phyloP scores from a whole-genome alignment of 2,797 vertebrate genomes.

The Dendrocincla tyrannina region DNA sequence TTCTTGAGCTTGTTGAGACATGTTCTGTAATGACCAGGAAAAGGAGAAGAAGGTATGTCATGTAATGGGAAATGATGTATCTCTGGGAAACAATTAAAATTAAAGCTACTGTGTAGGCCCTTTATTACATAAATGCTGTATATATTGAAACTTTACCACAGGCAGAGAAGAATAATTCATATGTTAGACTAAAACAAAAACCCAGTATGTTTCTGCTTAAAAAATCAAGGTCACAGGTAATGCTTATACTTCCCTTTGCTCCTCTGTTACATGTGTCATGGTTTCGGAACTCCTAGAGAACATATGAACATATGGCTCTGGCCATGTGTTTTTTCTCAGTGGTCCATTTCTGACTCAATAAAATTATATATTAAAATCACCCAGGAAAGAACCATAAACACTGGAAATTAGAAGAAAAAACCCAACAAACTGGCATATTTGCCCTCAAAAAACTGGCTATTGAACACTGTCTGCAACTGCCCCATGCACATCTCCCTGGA shows the following conservation, averaged over 20 bases:
- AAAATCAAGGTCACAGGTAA: neutral
- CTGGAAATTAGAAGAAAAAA: neutral
- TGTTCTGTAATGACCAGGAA: neutral
- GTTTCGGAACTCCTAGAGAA: neutral
- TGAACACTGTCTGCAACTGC: neutral
- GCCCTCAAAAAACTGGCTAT: neutral
- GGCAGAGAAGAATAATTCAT: neutral
- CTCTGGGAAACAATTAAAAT: neutral
- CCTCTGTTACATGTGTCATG: accelerated
- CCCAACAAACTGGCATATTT: neutral
- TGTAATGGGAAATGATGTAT: accelerated
- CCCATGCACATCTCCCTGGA: neutral
- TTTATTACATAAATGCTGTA: neutral
- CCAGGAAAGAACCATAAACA: neutral
- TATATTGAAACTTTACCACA: neutral
- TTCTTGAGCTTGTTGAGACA: neutral
- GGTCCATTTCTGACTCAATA: neutral
- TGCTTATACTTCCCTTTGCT: neutral
- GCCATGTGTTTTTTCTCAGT: neutral
- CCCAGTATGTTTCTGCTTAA: accelerated
- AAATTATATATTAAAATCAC: neutral
- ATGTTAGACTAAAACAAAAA: neutral
- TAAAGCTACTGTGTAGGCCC: neutral
- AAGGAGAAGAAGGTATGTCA: neutral
- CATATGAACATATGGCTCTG: neutral